A percentile compares a stretch with the other conserved stretches of the same genome.
phyloP scores from a whole-genome alignment of 1,140 invertebrate genomes.

The Papilio helenus region DNA sequence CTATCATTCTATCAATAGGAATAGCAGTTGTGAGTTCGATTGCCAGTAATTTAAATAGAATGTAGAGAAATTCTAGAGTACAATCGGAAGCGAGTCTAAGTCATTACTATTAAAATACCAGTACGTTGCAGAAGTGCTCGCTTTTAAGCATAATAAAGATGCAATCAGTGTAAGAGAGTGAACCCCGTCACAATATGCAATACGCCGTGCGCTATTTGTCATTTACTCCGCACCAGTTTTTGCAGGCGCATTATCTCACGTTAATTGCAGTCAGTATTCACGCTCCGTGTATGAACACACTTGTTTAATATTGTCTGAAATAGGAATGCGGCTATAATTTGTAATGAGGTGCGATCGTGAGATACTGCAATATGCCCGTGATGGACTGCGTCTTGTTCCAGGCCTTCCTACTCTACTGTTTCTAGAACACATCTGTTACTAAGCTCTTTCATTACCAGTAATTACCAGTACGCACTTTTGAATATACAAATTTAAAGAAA shows the following conservation, averaged over 20 bases:
- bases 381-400: constrained; percentile 15
- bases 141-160: not conserved
- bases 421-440: not conserved
- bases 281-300: constrained; percentile 29
- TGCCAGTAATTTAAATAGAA: constrained; percentile 2
- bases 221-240: constrained; percentile 37
- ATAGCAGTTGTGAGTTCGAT: not conserved
- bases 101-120: constrained; percentile 25
- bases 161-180: constrained; percentile 18
- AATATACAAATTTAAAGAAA: too few relatives aligned
- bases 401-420: constrained; percentile 1
- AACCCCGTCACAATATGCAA: constrained; percentile 30
- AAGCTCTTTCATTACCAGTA: too few relatives aligned
- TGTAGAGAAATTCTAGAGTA: not conserved
- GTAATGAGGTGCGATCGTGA: constrained; percentile 40
- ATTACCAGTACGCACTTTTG: too few relatives aligned
- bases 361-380: constrained; percentile 34
- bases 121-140: not conserved
- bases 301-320: constrained; percentile 38
- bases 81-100: not conserved
- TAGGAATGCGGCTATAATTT: constrained; percentile 41
- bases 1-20: not conserved
- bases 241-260: constrained; percentile 36
- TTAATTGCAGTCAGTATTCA: constrained; percentile 39
- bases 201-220: constrained; percentile 33